These are phyloP conservation scores for Leuciscus idus DNA, from an alignment of 2,113 vertebrate species.

Conservation along the genomic window DNA sequence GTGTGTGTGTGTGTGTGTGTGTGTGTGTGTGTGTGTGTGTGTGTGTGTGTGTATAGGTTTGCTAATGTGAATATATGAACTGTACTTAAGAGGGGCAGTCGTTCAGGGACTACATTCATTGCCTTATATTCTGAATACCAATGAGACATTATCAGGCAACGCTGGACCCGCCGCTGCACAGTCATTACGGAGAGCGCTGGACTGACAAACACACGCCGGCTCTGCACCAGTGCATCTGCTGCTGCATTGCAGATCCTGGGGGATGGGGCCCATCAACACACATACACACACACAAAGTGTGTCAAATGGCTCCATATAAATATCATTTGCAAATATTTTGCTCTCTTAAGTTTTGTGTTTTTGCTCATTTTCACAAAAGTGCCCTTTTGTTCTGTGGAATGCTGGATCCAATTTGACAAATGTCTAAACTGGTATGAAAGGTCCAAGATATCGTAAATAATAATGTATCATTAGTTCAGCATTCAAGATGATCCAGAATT, in stretches of 20 bases:
- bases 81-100: neutral
- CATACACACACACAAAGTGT: neutral
- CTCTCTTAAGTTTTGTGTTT: neutral
- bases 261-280: neutral
- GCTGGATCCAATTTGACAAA: neutral
- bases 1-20: neutral
- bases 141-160: constrained; percentile 10
- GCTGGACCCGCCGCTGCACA: neutral
- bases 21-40: neutral
- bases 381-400: neutral
- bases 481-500: neutral
- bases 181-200: constrained; percentile 15
- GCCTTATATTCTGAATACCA: constrained; percentile 11
- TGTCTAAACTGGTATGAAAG: neutral
- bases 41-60: neutral
- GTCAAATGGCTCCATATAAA: neutral
- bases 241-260: constrained; percentile 50
- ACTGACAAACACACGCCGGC: constrained; percentile 28
- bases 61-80: neutral
- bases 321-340: neutral
- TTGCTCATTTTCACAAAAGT: neutral
- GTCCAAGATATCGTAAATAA: neutral
- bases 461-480: neutral
- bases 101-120: neutral
- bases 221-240: constrained; percentile 44